Evolutionary conservation across 2,888 invertebrate species (phyloP).

Genomic region (Drosophila emarginata): DNA sequence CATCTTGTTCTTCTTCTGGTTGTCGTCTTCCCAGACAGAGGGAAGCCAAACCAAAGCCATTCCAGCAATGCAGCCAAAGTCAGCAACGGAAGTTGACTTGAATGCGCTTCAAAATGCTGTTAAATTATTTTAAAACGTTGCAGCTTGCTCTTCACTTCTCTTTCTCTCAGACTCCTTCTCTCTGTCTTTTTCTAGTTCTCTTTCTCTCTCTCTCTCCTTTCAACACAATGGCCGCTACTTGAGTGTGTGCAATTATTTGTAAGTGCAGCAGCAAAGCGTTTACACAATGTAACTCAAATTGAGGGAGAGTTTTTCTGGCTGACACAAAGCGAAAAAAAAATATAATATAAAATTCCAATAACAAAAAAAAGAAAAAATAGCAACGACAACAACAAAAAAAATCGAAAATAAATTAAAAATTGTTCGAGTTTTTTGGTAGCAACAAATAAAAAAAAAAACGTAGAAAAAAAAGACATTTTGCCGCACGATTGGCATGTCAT

Average conservation of each 20-base stretch:
- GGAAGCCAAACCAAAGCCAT: conserved; percentile 42
- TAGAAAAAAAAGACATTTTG: conserved; percentile 40
- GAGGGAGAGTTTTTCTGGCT: conserved; percentile 21
- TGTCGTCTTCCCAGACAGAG: conserved; percentile 3
- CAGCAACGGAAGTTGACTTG: conserved; percentile 73
- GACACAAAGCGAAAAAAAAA: not conserved
- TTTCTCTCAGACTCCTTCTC: not conserved
- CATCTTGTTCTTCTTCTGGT: conserved; percentile 1
- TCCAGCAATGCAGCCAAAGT: conserved; percentile 35
- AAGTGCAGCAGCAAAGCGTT: conserved; percentile 44
- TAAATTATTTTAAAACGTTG: conserved; percentile 77
- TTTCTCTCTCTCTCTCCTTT: not conserved
- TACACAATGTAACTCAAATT: conserved; percentile 49
- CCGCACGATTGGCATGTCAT: conserved; percentile 57
- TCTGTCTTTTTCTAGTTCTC: not conserved
- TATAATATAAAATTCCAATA: conserved; percentile 1
- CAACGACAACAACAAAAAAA: not conserved
- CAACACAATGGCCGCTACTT: conserved; percentile 69
- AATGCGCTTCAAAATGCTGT: conserved; percentile 78
- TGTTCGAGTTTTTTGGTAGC: conserved; percentile 27
- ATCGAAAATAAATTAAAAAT: conserved; percentile 42
- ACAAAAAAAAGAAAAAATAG: not conserved
- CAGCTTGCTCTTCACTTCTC: conserved; percentile 40
- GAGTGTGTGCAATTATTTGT: conserved; percentile 74
- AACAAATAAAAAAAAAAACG: conserved; percentile 26